Percentiles rank a stretch among this genome's conserved stretches.
These are phyloP conservation scores for Cervus canadensis DNA, from an alignment of 2,113 vertebrate species.

Conservation along the genomic window DNA sequence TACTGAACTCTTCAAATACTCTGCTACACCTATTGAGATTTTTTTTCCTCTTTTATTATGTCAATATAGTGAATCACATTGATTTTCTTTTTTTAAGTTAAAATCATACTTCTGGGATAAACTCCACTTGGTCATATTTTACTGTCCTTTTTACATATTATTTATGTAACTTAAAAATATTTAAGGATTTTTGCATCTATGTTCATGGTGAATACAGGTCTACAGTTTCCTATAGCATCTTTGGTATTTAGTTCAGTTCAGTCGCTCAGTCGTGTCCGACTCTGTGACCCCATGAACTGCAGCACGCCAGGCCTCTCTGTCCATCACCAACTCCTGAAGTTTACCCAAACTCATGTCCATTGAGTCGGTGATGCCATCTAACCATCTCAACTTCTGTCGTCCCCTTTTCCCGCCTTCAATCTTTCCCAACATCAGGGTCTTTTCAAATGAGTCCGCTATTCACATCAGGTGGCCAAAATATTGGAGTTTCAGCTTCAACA, in stretches of 20 bases:
- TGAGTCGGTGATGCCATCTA: neutral
- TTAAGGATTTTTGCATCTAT: neutral
- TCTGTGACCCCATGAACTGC: neutral
- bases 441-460: neutral
- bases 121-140: neutral
- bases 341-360: neutral
- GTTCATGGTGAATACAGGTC: neutral
- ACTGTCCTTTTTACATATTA: neutral
- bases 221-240: neutral
- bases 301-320: neutral
- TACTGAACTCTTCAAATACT: neutral
- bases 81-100: neutral
- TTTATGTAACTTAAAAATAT: neutral
- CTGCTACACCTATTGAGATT: neutral
- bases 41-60: neutral
- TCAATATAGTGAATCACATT: neutral
- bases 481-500: neutral
- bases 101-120: neutral
- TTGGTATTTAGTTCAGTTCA: neutral
- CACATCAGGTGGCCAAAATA: neutral
- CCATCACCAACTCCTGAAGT: neutral
- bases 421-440: neutral
- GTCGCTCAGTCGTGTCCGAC: neutral
- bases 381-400: neutral
- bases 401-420: neutral